Conservation (phyloP, 2,797 vertebrate genomes). For the Otolemur crassicaudatus region DNA sequence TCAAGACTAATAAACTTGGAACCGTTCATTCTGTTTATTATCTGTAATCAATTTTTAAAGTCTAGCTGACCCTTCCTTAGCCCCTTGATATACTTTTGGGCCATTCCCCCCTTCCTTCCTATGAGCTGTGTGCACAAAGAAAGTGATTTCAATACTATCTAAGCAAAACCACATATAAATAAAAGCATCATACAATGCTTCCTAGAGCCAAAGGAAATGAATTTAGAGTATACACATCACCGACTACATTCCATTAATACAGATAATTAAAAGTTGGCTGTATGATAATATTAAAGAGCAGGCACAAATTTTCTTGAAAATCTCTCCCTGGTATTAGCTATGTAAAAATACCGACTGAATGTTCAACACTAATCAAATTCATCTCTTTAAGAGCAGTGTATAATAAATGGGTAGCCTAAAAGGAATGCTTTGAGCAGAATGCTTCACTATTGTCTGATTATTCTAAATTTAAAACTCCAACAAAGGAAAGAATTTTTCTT, state of each 20-base stretch:
- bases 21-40: neutral
- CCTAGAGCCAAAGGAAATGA: slow-evolving; percentile 42
- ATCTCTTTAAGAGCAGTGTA: slow-evolving; percentile 75
- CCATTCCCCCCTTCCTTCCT: neutral
- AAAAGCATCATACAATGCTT: slow-evolving; percentile 26
- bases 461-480: slow-evolving; percentile 83
- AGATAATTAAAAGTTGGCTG: slow-evolving; percentile 76
- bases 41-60: neutral
- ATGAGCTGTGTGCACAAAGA: neutral
- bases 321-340: slow-evolving; percentile 73
- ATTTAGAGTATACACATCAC: neutral
- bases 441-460: slow-evolving; percentile 80
- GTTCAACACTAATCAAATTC: slow-evolving; percentile 75
- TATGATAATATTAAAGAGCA: slow-evolving; percentile 69
- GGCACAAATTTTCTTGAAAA: slow-evolving; percentile 73
- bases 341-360: slow-evolving; percentile 69
- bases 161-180: slow-evolving; percentile 50
- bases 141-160: slow-evolving; percentile 24
- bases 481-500: slow-evolving; percentile 81
- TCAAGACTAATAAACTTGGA: neutral
- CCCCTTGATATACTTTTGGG: neutral
- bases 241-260: slow-evolving; percentile 61
- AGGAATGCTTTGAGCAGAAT: slow-evolving; percentile 78
- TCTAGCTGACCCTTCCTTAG: neutral
- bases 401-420: slow-evolving; percentile 79